Conservation (phyloP, 2,888 invertebrate genomes). For the Tholera decimalis region DNA sequence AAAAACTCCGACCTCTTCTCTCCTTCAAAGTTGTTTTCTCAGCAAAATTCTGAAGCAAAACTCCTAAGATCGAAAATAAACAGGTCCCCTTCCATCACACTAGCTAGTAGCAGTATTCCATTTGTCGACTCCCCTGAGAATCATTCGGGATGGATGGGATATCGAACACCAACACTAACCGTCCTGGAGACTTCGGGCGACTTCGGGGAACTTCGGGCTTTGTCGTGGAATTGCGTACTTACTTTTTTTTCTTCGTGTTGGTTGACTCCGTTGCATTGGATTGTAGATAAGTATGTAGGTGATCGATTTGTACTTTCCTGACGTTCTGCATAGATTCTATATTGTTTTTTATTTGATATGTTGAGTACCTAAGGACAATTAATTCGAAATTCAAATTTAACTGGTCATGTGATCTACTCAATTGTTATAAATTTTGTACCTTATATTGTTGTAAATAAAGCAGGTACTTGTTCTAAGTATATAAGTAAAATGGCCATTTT, state of each 20-base stretch:
- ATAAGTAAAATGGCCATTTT: not conserved
- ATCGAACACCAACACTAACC: conserved; percentile 37
- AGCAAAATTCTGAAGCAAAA: conserved; percentile 7
- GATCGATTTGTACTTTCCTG: not conserved
- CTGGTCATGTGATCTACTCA: not conserved
- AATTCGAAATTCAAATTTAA: not conserved
- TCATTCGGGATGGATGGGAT: conserved; percentile 53
- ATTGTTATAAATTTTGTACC: not conserved
- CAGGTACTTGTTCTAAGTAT: not conserved
- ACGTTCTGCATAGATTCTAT: not conserved
- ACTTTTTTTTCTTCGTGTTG: conserved; percentile 2
- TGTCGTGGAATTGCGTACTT: conserved; percentile 5
- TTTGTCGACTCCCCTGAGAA: conserved; percentile 59
- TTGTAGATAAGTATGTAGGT: conserved; percentile 3
- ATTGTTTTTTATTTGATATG: not conserved
- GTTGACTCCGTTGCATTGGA: not conserved
- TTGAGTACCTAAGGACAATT: not conserved
- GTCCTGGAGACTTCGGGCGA: conserved; percentile 17
- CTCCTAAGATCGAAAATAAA: conserved; percentile 40
- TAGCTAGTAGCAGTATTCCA: conserved; percentile 50
- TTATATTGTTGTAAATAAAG: not conserved
- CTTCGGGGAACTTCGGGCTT: not conserved
- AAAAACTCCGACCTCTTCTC: not conserved
- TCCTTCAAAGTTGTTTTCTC: not conserved
- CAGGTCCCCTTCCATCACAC: conserved; percentile 34